Evolutionary conservation across 2,113 vertebrate species (phyloP).

Genomic region (Noctilio leporinus): DNA sequence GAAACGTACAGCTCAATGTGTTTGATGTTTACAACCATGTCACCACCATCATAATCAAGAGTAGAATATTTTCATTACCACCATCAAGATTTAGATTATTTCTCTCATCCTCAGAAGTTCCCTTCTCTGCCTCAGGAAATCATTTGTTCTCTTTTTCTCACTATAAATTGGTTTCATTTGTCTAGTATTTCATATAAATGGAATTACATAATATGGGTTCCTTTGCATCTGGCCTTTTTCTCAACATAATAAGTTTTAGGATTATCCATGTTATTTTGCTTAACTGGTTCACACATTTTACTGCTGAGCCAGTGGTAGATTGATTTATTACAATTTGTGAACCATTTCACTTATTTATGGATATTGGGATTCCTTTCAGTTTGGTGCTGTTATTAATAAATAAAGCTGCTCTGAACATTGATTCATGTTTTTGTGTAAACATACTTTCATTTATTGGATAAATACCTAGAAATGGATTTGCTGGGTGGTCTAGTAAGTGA

Average conservation of each 20-base stretch:
- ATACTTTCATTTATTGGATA: neutral
- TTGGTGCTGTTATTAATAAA: slow-evolving; percentile 8
- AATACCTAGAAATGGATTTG: neutral
- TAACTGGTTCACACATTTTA: neutral
- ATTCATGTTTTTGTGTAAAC: slow-evolving; percentile 13
- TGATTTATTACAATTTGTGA: neutral
- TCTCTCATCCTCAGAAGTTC: neutral
- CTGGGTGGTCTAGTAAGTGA: neutral
- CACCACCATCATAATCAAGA: neutral
- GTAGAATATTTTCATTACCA: neutral
- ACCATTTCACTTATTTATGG: neutral
- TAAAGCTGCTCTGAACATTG: neutral
- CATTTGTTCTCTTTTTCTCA: neutral
- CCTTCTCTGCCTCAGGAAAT: neutral
- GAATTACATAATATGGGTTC: neutral
- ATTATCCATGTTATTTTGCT: neutral
- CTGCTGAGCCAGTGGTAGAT: neutral
- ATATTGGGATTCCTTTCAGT: slow-evolving; percentile 4
- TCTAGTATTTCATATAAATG: neutral
- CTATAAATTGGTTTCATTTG: neutral
- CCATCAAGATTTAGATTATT: neutral
- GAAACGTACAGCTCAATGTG: neutral
- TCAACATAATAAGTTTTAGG: neutral
- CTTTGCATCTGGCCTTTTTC: neutral
- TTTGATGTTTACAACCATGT: neutral